Evolutionary conservation across 2,113 vertebrate species (phyloP).

Genomic region (Equus przewalskii): DNA sequence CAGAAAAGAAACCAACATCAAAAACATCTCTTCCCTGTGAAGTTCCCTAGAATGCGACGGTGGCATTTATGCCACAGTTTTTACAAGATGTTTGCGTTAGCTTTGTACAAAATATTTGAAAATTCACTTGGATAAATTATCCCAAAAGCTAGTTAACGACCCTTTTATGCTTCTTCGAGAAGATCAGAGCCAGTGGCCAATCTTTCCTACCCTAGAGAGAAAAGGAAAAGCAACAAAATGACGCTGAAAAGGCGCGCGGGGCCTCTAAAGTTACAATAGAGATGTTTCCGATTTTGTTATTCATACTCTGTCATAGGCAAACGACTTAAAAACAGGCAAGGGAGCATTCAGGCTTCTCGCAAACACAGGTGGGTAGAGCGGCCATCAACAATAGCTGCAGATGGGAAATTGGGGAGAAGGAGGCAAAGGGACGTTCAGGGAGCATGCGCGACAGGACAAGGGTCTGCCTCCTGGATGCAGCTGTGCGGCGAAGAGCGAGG

Average conservation of each 20-base stretch:
- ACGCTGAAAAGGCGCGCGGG: neutral
- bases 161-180: slow-evolving; percentile 46
- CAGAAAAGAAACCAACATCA: slow-evolving; percentile 40
- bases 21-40: neutral
- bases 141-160: slow-evolving; percentile 52
- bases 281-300: slow-evolving; percentile 75
- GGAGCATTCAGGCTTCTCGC: slow-evolving; percentile 67
- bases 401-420: neutral
- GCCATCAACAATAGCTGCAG: slow-evolving; percentile 28
- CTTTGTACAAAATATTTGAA: slow-evolving; percentile 54
- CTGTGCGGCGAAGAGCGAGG: neutral
- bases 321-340: slow-evolving; percentile 76
- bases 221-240: slow-evolving; percentile 27
- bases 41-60: neutral
- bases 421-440: rapidly evolving
- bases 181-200: slow-evolving; percentile 7
- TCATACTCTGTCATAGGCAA: slow-evolving; percentile 65
- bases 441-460: rapidly evolving
- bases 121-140: slow-evolving; percentile 41
- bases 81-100: slow-evolving; percentile 36
- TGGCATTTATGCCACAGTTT: slow-evolving; percentile 24
- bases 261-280: slow-evolving; percentile 59
- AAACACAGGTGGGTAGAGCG: slow-evolving; percentile 54
- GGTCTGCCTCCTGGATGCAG: neutral
- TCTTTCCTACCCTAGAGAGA: slow-evolving; percentile 43